Conservation (phyloP, 2,797 vertebrate genomes). For the Brachyrhaphis roseni region DNA sequence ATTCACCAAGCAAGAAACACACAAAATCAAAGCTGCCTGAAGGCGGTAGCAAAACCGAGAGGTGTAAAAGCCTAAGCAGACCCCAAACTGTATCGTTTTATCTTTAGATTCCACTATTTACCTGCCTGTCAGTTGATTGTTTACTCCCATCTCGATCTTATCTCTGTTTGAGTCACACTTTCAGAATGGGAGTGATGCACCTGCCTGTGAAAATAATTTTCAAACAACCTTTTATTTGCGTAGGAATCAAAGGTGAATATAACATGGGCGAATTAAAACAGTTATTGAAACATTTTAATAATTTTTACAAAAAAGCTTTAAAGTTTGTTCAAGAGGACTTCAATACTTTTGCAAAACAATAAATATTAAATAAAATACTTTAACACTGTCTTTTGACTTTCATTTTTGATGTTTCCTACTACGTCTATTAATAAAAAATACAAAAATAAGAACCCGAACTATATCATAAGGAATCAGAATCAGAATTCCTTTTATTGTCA, state of each 20-base stretch:
- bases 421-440: neutral
- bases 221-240: neutral
- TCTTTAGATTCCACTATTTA: conserved; percentile 62
- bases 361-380: neutral
- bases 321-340: neutral
- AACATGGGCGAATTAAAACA: neutral
- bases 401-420: neutral
- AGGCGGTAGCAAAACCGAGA: conserved; percentile 60
- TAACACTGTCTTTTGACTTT: neutral
- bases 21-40: conserved; percentile 68
- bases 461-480: neutral
- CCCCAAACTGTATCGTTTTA: conserved; percentile 67
- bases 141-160: conserved; percentile 60
- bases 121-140: conserved; percentile 68
- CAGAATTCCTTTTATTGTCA: no score
- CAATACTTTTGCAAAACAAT: neutral
- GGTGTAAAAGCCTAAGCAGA: conserved; percentile 57
- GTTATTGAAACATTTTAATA: neutral
- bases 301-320: neutral
- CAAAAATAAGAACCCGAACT: neutral
- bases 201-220: conserved; percentile 26
- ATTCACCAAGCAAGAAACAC: conserved; percentile 41
- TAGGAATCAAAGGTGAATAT: neutral
- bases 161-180: conserved; percentile 65
- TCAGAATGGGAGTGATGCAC: conserved; percentile 44